A percentile compares a stretch with the other conserved stretches of the same genome.
Conservation (phyloP, 2,797 vertebrate genomes). For the Varecia variegata region DNA sequence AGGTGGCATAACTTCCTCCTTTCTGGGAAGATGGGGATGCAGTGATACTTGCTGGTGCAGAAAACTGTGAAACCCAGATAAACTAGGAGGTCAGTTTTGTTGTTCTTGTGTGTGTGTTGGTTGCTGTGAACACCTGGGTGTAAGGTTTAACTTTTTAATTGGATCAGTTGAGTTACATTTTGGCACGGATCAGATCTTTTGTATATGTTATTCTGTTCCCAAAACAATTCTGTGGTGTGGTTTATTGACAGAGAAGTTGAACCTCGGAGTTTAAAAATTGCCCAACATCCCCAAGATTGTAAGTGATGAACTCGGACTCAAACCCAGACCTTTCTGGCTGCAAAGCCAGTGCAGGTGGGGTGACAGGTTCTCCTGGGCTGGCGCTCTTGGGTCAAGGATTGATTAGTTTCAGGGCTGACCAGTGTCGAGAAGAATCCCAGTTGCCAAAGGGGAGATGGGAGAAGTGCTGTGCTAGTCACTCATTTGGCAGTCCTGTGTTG, state of each 20-base stretch:
- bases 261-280: background rate
- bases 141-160: background rate
- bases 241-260: background rate
- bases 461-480: no score
- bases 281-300: accelerated
- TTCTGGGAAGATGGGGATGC: background rate
- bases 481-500: accelerated
- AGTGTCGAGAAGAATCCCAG: accelerated
- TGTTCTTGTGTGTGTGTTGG: background rate
- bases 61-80: background rate
- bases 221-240: no score
- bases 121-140: background rate
- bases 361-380: background rate
- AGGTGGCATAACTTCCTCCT: slow-evolving; percentile 2
- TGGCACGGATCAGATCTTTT: background rate
- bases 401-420: background rate
- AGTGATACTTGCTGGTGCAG: background rate
- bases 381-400: background rate
- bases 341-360: background rate
- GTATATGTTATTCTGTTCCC: background rate
- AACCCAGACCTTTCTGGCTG: background rate
- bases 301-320: no score
- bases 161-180: background rate
- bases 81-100: background rate
- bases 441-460: accelerated